Percentiles rank a stretch among this genome's conserved stretches.
Evolutionary conservation across 2,113 vertebrate genomes (phyloP).

Genomic region (Microtus oregoni): DNA sequence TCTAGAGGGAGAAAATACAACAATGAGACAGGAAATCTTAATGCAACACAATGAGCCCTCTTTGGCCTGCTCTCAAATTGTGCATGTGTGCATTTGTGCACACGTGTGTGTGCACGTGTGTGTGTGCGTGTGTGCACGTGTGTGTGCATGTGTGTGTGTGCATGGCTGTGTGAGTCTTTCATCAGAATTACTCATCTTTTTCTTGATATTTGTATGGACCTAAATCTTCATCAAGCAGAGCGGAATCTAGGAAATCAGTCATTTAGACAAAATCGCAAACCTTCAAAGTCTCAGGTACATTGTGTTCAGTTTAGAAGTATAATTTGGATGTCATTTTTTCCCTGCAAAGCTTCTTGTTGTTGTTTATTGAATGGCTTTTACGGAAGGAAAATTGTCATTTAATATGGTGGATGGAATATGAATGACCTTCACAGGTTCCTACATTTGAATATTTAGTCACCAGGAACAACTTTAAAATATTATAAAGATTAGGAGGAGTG

Average conservation of each 20-base stretch:
- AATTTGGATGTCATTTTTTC: background rate
- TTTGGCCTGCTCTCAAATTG: background rate
- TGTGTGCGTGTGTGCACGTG: background rate
- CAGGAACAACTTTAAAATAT: background rate
- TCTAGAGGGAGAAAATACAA: background rate
- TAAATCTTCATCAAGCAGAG: background rate
- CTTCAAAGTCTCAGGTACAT: background rate
- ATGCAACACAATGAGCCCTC: background rate
- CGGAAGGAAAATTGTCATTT: background rate
- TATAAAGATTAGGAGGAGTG: background rate
- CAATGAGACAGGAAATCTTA: slow-evolving; percentile 25
- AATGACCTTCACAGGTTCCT: background rate
- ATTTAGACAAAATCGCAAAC: background rate
- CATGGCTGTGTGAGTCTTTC: background rate
- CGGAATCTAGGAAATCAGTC: background rate
- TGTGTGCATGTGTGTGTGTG: background rate
- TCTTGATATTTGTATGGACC: background rate
- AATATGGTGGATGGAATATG: background rate
- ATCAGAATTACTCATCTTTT: background rate
- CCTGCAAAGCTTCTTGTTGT: background rate
- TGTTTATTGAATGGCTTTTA: background rate
- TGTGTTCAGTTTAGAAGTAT: background rate
- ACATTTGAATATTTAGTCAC: background rate
- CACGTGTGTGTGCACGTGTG: background rate
- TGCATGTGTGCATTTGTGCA: background rate